phyloP scores from a whole-genome alignment of 23 tunicate genomes.

The Clavelina lepadiformis region DNA sequence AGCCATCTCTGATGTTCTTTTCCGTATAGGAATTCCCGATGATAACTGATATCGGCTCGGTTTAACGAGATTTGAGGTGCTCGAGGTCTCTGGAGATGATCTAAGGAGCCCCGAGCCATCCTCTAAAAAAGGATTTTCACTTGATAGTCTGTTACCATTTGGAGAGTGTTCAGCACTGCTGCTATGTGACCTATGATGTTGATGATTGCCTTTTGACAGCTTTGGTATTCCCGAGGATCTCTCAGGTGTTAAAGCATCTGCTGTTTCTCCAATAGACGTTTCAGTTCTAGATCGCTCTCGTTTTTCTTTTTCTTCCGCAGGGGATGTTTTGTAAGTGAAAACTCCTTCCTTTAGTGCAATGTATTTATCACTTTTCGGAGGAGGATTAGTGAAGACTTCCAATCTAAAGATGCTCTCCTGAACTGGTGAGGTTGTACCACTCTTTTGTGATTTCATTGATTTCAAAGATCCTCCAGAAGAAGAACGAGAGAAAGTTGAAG shows the following conservation, averaged over 20 bases:
- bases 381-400: slow-evolving; percentile 21
- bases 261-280: neutral
- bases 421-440: slow-evolving; percentile 54
- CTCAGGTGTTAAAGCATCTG: neutral
- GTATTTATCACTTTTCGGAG: slow-evolving; percentile 45
- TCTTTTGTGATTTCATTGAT: slow-evolving; percentile 24
- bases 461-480: slow-evolving; percentile 48
- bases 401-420: slow-evolving; percentile 45
- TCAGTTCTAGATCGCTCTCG: neutral
- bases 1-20: no score
- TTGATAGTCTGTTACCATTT: slow-evolving; percentile 10
- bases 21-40: no score
- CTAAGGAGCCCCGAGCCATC: slow-evolving; percentile 64
- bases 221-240: neutral
- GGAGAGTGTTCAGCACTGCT: no score
- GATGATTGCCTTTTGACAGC: neutral
- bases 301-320: slow-evolving; percentile 56
- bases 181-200: neutral
- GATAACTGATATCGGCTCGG: no score
- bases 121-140: slow-evolving; percentile 68
- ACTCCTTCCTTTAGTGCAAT: slow-evolving; percentile 75
- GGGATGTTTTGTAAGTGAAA: slow-evolving; percentile 68
- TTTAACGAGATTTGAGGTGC: slow-evolving; percentile 16
- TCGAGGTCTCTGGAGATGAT: slow-evolving; percentile 28
- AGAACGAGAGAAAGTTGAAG: slow-evolving; percentile 62